Percentiles rank a stretch among this genome's conserved stretches.
phyloP scores from a whole-genome alignment of 92 coral and sea anemone species.

The Porites rus region DNA sequence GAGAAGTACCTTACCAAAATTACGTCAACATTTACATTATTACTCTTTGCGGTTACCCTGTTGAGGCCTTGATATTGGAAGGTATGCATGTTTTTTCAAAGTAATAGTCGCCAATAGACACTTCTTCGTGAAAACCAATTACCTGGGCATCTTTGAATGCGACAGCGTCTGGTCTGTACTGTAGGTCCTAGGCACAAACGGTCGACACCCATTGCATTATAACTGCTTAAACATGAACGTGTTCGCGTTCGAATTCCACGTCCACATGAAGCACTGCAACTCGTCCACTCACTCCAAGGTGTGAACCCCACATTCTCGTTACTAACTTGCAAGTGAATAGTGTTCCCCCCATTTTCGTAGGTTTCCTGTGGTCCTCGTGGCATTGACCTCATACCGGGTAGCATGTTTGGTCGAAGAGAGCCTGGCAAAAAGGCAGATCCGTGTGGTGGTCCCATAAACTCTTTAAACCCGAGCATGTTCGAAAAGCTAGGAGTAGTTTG shows the following conservation, averaged over 20 bases:
- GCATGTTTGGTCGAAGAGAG: neutral
- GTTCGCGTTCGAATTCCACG: constrained; percentile 65
- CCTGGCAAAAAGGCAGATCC: neutral
- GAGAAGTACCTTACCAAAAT: no score
- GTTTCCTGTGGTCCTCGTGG: constrained; percentile 6
- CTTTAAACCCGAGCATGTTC: neutral
- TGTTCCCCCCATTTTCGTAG: constrained; percentile 34
- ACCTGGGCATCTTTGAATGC: constrained; percentile 55
- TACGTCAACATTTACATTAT: no score
- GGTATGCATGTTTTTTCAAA: no score
- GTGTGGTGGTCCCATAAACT: constrained; percentile 1
- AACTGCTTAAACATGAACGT: constrained; percentile 48
- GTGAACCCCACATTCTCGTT: constrained; percentile 48
- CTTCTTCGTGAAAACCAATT: neutral
- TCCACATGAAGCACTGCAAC: constrained; percentile 75
- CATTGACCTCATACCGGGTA: neutral
- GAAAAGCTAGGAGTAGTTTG: neutral
- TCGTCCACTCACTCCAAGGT: constrained; percentile 76
- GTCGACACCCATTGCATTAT: constrained; percentile 6
- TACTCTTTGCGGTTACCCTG: no score
- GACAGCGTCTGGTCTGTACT: constrained; percentile 56
- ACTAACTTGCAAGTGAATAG: constrained; percentile 22
- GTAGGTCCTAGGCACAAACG: constrained; percentile 48
- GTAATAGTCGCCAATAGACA: neutral
- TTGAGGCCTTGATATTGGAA: no score